phyloP scores from a whole-genome alignment of 2,113 vertebrate genomes.

The Solenodon paradoxus region DNA sequence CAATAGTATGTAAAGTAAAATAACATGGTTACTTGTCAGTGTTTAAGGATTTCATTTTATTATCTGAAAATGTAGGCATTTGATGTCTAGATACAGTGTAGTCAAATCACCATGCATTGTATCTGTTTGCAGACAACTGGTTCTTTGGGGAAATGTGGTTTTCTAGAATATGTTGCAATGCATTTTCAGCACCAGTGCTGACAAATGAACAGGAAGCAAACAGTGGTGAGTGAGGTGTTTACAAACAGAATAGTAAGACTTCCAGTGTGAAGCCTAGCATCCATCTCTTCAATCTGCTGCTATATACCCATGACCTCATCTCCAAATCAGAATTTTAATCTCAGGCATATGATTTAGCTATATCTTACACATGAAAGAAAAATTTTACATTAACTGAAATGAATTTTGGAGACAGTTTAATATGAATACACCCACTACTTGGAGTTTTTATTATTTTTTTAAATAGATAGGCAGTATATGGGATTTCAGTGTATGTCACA shows the following conservation, averaged over 20 bases:
- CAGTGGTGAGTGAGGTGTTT: neutral
- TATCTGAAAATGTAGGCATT: slow-evolving; percentile 38
- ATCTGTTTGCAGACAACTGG: neutral
- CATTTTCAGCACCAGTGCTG: neutral
- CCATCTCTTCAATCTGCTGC: neutral
- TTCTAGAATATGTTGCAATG: neutral
- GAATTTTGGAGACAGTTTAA: slow-evolving; percentile 15
- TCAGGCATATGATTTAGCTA: neutral
- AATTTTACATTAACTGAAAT: neutral
- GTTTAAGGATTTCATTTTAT: slow-evolving; percentile 46
- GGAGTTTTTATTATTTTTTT: slow-evolving; percentile 51
- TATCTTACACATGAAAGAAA: neutral
- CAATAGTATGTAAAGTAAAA: neutral
- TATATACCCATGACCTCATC: neutral
- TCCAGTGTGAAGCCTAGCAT: neutral
- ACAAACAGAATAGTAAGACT: neutral
- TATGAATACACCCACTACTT: neutral
- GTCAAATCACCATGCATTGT: neutral
- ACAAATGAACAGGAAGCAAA: neutral
- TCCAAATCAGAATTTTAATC: slow-evolving; percentile 30
- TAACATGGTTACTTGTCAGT: neutral
- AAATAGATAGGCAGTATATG: slow-evolving; percentile 59
- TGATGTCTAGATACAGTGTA: neutral
- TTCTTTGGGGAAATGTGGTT: neutral
- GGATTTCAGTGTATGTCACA: slow-evolving; percentile 39